phyloP scores from a whole-genome alignment of 2,113 vertebrate species.

The Pagrus major region DNA sequence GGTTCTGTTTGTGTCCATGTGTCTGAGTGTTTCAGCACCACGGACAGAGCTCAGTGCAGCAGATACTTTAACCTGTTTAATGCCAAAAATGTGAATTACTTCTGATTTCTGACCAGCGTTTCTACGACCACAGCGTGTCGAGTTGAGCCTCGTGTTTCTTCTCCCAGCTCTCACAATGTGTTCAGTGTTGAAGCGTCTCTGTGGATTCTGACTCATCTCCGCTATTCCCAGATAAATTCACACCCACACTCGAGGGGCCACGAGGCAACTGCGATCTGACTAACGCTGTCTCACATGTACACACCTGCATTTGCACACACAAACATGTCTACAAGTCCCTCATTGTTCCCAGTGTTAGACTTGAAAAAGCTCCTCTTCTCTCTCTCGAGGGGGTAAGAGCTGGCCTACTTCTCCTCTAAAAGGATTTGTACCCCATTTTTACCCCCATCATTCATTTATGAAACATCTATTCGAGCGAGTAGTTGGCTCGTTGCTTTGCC shows the following conservation, averaged over 20 bases:
- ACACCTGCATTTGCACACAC: slow-evolving; percentile 13
- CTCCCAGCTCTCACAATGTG: not conserved
- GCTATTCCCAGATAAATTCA: slow-evolving; percentile 30
- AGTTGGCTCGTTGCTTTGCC: not conserved
- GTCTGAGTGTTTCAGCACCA: too few species aligned
- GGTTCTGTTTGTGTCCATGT: not conserved
- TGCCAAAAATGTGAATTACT: not conserved
- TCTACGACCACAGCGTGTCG: too few species aligned
- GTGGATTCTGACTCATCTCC: slow-evolving; percentile 46
- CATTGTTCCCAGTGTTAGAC: not conserved
- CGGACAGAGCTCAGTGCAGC: not conserved
- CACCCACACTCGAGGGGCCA: slow-evolving; percentile 8
- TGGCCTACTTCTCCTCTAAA: slow-evolving; percentile 32
- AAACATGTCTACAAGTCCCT: not conserved
- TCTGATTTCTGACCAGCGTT: not conserved
- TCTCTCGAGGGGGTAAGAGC: not conserved
- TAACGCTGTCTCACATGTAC: slow-evolving; percentile 25
- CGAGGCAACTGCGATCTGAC: slow-evolving; percentile 13
- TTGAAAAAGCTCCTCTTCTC: too few species aligned
- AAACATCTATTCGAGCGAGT: slow-evolving; percentile 26
- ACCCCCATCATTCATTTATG: slow-evolving; percentile 31
- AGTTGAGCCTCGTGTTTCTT: not conserved
- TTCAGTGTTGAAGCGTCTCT: not conserved
- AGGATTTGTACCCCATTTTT: not conserved
- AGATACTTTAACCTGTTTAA: not conserved